These are phyloP conservation scores for crab-eating macaque (Macaca fascicularis) DNA, from an alignment of 2,113 vertebrate species.

Conservation along the genomic window DNA sequence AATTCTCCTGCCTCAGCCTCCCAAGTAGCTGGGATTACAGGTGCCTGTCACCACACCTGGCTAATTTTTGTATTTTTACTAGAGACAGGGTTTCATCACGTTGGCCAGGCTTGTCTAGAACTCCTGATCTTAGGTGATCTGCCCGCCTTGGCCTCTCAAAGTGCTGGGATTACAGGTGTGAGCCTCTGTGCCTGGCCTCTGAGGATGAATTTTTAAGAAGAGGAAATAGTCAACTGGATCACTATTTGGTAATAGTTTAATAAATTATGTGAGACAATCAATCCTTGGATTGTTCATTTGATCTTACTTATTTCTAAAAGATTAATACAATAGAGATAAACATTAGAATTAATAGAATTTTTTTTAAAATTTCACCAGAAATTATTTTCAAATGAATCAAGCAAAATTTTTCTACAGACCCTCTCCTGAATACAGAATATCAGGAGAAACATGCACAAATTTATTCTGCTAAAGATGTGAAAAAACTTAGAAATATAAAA, in stretches of 20 bases:
- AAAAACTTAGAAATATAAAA: neutral
- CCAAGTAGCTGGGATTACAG: too few species aligned
- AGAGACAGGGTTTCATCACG: neutral
- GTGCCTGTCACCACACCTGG: too few species aligned
- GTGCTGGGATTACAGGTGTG: neutral
- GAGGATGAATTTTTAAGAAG: neutral
- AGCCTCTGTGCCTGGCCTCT: neutral
- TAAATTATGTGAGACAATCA: neutral
- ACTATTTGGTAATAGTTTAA: neutral
- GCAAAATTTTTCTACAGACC: neutral
- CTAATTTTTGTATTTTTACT: neutral
- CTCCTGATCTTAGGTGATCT: neutral
- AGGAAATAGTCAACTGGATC: neutral
- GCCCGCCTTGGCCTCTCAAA: neutral
- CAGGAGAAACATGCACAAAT: neutral
- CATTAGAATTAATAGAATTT: neutral
- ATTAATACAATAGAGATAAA: neutral
- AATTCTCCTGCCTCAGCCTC: too few species aligned
- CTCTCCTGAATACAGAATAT: neutral
- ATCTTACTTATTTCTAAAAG: neutral
- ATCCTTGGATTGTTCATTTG: neutral
- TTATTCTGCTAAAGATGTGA: neutral
- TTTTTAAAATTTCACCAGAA: neutral
- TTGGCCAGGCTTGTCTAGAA: neutral
- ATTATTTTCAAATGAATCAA: slow-evolving; percentile 6